Percentiles rank a stretch among this genome's conserved stretches.
phyloP scores from a whole-genome alignment of 2,888 invertebrate species.

The Anorthoa munda region DNA sequence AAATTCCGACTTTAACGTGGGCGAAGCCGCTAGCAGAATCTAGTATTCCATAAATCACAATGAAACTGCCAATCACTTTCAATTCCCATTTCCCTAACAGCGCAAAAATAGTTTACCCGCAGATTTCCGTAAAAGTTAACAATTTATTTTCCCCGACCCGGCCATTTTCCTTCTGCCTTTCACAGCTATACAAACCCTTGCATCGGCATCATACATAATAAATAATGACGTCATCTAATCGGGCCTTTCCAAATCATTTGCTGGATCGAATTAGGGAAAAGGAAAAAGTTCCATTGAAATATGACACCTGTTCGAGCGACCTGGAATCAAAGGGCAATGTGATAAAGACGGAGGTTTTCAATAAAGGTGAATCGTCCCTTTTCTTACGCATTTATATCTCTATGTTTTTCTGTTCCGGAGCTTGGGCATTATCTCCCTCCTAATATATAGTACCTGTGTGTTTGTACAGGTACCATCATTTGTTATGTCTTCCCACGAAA shows the following conservation, averaged over 20 bases:
- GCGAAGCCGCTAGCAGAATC: neutral
- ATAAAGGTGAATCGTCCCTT: slow-evolving; percentile 57
- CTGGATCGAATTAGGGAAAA: slow-evolving; percentile 71
- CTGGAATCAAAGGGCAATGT: slow-evolving; percentile 59
- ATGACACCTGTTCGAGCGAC: slow-evolving; percentile 76
- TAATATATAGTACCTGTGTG: slow-evolving; percentile 55
- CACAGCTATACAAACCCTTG: slow-evolving; percentile 46
- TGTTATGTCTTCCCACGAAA: slow-evolving; percentile 49
- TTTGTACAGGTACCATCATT: slow-evolving; percentile 42
- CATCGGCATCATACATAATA: slow-evolving; percentile 59
- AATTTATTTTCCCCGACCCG: slow-evolving; percentile 49
- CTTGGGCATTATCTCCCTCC: slow-evolving; percentile 43
- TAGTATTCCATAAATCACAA: slow-evolving; percentile 8
- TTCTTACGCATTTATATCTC: slow-evolving; percentile 47
- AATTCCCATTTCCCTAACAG: slow-evolving; percentile 35
- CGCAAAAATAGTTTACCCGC: slow-evolving; percentile 37
- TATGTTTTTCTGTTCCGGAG: slow-evolving; percentile 45
- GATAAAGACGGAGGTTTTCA: slow-evolving; percentile 61
- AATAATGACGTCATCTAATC: slow-evolving; percentile 72
- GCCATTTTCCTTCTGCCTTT: slow-evolving; percentile 45
- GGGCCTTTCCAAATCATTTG: slow-evolving; percentile 78
- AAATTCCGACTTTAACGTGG: too few species aligned
- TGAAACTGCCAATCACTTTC: neutral
- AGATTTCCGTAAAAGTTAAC: slow-evolving; percentile 52
- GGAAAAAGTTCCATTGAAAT: slow-evolving; percentile 75